Evolutionary conservation across 2,113 vertebrate genomes (phyloP), one percentile per base, ranked within the genome.

Genomic region (Xiphophorus couchianus): DNA sequence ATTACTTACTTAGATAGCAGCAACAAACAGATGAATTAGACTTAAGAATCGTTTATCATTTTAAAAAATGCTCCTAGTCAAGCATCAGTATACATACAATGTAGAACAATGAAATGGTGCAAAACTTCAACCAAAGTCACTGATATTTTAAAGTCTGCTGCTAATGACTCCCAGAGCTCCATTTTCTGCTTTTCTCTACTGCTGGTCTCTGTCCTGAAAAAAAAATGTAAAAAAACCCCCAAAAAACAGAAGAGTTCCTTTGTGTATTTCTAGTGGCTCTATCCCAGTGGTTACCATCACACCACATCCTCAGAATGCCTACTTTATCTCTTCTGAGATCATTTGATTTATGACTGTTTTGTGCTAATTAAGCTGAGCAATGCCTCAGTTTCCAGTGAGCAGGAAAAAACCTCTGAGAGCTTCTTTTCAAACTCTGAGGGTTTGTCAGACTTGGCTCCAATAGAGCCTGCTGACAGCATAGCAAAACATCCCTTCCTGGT

Each of bases 341-440:
- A 4, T 76, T 90, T 85, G 83, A 88, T 90, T 84, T 85, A 88
- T 76, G 78, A 54, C 76, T 80, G 31, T 85, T 82, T 87, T 79
- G 14, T 5, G 62, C 60, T 80, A 31, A 74, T 83, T 78, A 78
- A 42, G 48, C 37, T 71, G 63, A 67, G 62, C 66, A 75, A 65
- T 28, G 35, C 70, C 30, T 70, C 70, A 73, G 60, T 73, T 70
- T 68, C 75, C 51, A 19, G 62, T 17, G 35, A 51, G 11, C n/a
- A 27, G 22, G 7, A 35, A 14, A 44, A 29, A 62, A 74, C 25
- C 7, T 37, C 25, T 35, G 60, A 62, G 66, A 30, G 65, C 28
- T 78, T 78, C 84, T 76, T 77, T 30, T 37, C 83, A 87, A 75
- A 83, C 69, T 67, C 62, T 69, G 66, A 71, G 51, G 66, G 76